Conservation (phyloP, 2,797 vertebrate species). For the Anabas testudineus region DNA sequence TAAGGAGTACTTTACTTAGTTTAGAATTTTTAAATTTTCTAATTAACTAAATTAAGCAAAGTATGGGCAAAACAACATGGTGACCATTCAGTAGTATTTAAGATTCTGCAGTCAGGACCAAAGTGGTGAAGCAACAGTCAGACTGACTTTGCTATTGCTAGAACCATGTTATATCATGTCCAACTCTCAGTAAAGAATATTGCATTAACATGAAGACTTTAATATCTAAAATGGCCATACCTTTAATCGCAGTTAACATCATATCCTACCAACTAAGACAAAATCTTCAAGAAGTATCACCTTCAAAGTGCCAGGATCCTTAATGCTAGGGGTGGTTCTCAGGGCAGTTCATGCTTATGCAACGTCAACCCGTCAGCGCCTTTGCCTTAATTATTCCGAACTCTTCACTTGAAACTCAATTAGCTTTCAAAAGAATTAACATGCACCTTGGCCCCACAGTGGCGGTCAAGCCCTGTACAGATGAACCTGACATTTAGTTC, state of each 20-base stretch:
- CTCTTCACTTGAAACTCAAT: conserved; percentile 66
- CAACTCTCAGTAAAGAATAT: neutral
- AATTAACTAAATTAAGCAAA: neutral
- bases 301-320: conserved; percentile 4
- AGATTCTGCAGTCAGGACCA: neutral
- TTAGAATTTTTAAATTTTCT: too few species aligned
- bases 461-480: conserved; percentile 25
- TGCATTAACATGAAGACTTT: neutral
- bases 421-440: conserved; percentile 64
- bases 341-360: conserved; percentile 29
- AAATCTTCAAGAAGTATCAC: neutral
- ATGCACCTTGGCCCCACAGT: conserved; percentile 63
- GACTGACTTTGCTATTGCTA: neutral
- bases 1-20: neutral
- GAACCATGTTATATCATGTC: neutral
- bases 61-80: neutral
- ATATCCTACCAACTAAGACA: neutral
- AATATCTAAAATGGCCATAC: neutral
- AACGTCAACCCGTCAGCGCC: conserved; percentile 28
- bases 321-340: neutral
- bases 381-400: conserved; percentile 60
- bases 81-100: neutral
- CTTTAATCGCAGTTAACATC: conserved; percentile 1
- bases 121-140: neutral
- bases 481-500: conserved; percentile 73